Evolutionary conservation across 2,113 vertebrate genomes (phyloP).

Genomic region (pig (Sus scrofa)): T2T-Sscrofa CM000815.6:135602501-135603000

Average conservation of each 20-base stretch:
- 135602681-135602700: background rate
- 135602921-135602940: background rate
- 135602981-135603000: no score
- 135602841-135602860: background rate
- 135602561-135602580: background rate
- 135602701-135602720: background rate
- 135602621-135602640: background rate
- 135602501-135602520: background rate
- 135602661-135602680: background rate
- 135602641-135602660: background rate
- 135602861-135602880: background rate
- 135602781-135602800: background rate
- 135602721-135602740: background rate
- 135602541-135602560: background rate
- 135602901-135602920: background rate
- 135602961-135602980: background rate
- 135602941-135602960: conserved; percentile 11
- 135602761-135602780: background rate
- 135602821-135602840: background rate
- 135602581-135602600: background rate
- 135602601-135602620: background rate
- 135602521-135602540: background rate
- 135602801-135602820: background rate
- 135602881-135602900: background rate
- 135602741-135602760: conserved; percentile 6